Base-by-base conservation (phyloP, 2,888 invertebrate species). In the Spodoptera picta region DNA sequence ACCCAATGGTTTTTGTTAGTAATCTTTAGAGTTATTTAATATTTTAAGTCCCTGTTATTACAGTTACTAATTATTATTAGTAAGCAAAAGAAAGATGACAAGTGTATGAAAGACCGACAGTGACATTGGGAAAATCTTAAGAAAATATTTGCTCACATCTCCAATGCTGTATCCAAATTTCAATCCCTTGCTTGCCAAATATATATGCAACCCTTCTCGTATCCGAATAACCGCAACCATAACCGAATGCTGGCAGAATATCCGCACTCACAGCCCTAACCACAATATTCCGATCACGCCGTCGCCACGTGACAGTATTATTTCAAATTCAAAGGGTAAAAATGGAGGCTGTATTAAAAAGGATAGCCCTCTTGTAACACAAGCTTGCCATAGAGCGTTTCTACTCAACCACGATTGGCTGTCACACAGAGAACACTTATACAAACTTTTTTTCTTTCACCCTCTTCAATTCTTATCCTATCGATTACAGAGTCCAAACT, bases 291-390 rank as follows among this genome's bases (percentile, higher is more conserved):
- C 45, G 69, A 76, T 80, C 92, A 92, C 92, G 92, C 78, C 59
- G 79, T 52, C 45, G 74, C 83, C 84, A 85, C 90, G 89, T 91
- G 90, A 90, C 87, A 82, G 84, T 87, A 86, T 91, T 90, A 92
- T 91, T 91, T 89, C 89, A 90, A 89, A 92, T 90, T 91, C 92
- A 91, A 92, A 92, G 88, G 89, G 88, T 88, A 88, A 89, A 89
- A 91, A 87, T 83, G 80, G 78, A 75, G 83, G 75, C 81, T 80
- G 83, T 88, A 90, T 91, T 89, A 91, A 88, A 89, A 90, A 88
- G 83, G 85, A 90, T 88, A 85, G 85, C 82, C 77, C 79, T 80
- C 81, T 69, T 79, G 84, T 84, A 86, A 85, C 81, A 80, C 72
- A 68, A 69, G 70, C 62, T 65, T 61, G 66, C 61, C 65, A 62